phyloP scores from a whole-genome alignment of 2,888 invertebrate genomes.

The Xestia ashworthii region DNA sequence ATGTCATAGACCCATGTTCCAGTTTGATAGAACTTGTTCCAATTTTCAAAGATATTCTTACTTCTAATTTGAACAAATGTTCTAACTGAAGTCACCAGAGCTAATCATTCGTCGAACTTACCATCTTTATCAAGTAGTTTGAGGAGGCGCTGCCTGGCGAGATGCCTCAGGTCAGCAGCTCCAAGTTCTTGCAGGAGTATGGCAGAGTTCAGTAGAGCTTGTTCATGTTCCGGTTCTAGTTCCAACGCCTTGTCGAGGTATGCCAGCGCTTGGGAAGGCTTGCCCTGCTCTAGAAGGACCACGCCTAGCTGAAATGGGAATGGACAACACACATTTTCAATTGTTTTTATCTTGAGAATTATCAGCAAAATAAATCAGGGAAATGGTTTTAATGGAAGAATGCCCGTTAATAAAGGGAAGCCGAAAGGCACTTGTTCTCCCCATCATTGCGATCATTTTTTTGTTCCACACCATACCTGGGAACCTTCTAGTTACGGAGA shows the following conservation, averaged over 20 bases:
- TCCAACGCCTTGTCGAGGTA: constrained; percentile 98
- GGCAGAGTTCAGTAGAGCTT: constrained; percentile 98
- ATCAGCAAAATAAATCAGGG: neutral
- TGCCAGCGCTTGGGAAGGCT: constrained; percentile 96
- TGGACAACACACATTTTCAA: too few species aligned
- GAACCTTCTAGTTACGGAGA: too few species aligned
- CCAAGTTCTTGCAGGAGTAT: constrained; percentile 98
- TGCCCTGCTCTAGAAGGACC: constrained; percentile 97
- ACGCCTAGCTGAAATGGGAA: constrained; percentile 94
- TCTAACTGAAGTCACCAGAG: neutral
- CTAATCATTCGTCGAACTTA: constrained; percentile 68
- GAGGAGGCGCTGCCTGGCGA: constrained; percentile 95
- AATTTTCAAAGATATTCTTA: neutral
- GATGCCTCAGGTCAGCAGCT: constrained; percentile 94
- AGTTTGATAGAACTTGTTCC: neutral
- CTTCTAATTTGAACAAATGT: neutral
- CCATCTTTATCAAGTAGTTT: constrained; percentile 94
- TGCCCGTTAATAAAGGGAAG: too few species aligned
- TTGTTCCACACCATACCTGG: too few species aligned
- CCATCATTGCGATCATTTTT: too few species aligned
- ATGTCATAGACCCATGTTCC: neutral
- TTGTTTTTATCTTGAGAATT: neutral
- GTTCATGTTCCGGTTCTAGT: constrained; percentile 98
- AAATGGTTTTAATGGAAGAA: neutral
- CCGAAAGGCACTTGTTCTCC: too few species aligned